These are phyloP conservation scores for Chamaea fasciata DNA, from an alignment of 2,113 vertebrate genomes.

Conservation along the genomic window DNA sequence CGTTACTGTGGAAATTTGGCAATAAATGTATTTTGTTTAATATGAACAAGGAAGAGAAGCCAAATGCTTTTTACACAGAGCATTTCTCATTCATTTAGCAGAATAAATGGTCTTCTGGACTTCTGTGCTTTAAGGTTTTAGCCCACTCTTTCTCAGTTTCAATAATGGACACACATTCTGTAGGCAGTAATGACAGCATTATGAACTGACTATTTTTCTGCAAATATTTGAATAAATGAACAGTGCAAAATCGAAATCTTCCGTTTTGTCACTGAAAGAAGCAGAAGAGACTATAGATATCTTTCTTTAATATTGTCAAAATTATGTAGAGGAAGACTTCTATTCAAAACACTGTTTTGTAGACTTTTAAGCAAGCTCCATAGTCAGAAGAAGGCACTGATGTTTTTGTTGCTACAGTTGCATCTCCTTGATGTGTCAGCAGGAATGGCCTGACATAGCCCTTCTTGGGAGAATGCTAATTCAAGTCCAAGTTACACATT, in stretches of 20 bases:
- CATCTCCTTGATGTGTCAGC: not conserved
- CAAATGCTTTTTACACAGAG: not conserved
- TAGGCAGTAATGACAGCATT: not conserved
- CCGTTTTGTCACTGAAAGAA: not conserved
- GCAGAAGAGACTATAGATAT: not conserved
- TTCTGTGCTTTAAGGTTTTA: not conserved
- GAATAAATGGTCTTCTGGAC: not conserved
- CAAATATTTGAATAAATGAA: not conserved
- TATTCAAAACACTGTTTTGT: not conserved
- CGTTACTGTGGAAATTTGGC: not conserved
- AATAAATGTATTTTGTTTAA: not conserved
- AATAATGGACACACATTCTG: not conserved
- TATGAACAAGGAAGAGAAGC: not conserved
- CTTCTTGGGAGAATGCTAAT: not conserved
- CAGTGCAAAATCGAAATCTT: not conserved
- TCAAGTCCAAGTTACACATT: not conserved
- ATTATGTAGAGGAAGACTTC: not conserved
- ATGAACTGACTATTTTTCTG: not conserved
- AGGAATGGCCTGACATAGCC: not conserved
- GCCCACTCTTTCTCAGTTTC: not conserved
- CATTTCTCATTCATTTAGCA: not conserved
- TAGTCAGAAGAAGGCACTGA: not conserved
- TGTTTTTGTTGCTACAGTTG: not conserved
- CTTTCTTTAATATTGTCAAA: not conserved
- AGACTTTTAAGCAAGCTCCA: not conserved